Conservation (phyloP, 2,113 vertebrate genomes). For the Hippocampus mohnikei region DNA sequence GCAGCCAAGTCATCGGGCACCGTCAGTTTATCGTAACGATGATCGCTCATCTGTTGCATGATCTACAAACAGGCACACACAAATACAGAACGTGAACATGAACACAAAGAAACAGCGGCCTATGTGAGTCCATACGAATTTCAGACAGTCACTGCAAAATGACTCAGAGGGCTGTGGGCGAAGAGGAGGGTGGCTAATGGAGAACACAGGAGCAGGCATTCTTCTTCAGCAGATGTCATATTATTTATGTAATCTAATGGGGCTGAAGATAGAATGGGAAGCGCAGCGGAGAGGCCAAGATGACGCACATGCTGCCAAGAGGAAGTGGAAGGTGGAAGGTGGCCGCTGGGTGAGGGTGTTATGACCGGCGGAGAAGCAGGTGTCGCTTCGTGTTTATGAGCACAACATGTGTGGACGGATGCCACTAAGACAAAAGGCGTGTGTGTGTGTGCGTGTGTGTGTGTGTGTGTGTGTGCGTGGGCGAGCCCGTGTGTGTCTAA, state of each 20-base stretch:
- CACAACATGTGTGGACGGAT: constrained; percentile 62
- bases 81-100: constrained; percentile 27
- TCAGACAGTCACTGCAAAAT: constrained; percentile 44
- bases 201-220: constrained; percentile 66
- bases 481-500: constrained; percentile 3
- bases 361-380: constrained; percentile 62
- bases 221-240: constrained; percentile 64
- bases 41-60: constrained; percentile 97
- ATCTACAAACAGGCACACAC: constrained; percentile 70
- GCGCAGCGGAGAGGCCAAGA: constrained; percentile 7
- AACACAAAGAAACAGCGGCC: background rate
- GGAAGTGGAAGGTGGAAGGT: constrained; percentile 32
- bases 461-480: constrained; percentile 6
- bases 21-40: constrained; percentile 93
- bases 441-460: background rate
- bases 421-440: constrained; percentile 30
- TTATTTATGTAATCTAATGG: constrained; percentile 67
- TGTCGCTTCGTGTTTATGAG: constrained; percentile 65
- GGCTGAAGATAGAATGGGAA: constrained; percentile 37
- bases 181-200: constrained; percentile 40
- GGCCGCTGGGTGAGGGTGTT: constrained; percentile 57
- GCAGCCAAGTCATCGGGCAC: constrained; percentile 87
- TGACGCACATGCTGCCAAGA: constrained; percentile 43
- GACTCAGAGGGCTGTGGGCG: constrained; percentile 24
- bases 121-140: constrained; percentile 1